Conservation (phyloP, 1,140 invertebrate species). For the Sycobia sp. region DNA sequence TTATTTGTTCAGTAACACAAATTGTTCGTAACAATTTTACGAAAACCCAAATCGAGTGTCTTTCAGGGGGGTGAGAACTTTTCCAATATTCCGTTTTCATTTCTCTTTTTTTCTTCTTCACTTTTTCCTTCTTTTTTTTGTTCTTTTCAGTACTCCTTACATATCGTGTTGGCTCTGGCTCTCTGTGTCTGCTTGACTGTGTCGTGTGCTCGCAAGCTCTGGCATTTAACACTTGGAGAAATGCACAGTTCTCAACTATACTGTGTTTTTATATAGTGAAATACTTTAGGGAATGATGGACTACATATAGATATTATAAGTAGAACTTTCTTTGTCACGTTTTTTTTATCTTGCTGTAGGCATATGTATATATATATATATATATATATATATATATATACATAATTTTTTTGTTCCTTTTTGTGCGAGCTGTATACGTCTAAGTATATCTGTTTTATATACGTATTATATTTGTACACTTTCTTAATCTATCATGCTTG, state of each 20-base stretch:
- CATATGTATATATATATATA: too few relatives aligned
- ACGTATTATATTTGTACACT: neutral
- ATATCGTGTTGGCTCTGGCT: conserved; percentile 24
- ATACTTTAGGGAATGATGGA: conserved; percentile 19
- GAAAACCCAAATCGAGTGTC: too few relatives aligned
- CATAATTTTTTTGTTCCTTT: conserved; percentile 1
- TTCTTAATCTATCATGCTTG: conserved; percentile 26
- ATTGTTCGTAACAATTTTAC: too few relatives aligned
- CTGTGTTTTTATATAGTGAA: too few relatives aligned
- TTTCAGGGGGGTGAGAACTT: too few relatives aligned
- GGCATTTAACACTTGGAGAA: conserved; percentile 22
- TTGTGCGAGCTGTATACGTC: conserved; percentile 8
- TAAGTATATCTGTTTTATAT: conserved; percentile 7
- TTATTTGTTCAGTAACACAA: too few relatives aligned
- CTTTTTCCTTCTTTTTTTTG: too few relatives aligned
- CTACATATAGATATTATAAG: conserved; percentile 2
- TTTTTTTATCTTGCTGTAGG: too few relatives aligned
- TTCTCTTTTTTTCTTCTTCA: too few relatives aligned
- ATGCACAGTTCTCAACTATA: conserved; percentile 24
- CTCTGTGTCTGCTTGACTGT: conserved; percentile 9
- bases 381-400: too few relatives aligned
- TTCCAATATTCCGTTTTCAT: too few relatives aligned
- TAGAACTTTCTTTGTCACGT: too few relatives aligned
- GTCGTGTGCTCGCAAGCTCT: conserved; percentile 29
- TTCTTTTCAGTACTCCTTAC: conserved; percentile 16